These are phyloP conservation scores for Andrena hattorfiana DNA, from an alignment of 2,888 invertebrate species.

Conservation along the genomic window DNA sequence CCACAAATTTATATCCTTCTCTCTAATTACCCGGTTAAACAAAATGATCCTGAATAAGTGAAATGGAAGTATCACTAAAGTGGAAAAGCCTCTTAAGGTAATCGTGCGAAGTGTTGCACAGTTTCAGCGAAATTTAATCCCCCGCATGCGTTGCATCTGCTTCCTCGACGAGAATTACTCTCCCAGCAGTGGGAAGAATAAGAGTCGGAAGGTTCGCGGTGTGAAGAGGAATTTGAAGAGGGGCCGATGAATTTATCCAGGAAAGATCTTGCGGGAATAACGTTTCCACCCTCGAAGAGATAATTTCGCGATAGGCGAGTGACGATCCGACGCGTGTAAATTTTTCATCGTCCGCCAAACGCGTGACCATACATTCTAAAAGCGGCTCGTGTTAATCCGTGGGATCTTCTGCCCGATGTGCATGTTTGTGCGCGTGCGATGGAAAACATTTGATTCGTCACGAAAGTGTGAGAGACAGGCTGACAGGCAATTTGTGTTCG, in stretches of 20 bases:
- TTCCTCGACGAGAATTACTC: neutral
- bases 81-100: neutral
- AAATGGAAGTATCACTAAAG: neutral
- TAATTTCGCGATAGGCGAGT: conserved; percentile 1
- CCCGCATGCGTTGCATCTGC: neutral
- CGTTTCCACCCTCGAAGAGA: neutral
- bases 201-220: too few species aligned
- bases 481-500: conserved; percentile 9
- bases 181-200: neutral
- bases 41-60: neutral
- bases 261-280: neutral
- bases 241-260: too few species aligned
- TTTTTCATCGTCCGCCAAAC: conserved; percentile 33
- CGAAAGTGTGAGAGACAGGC: neutral
- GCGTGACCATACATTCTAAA: conserved; percentile 26
- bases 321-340: conserved; percentile 21
- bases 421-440: neutral
- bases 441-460: neutral
- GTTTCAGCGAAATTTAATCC: neutral
- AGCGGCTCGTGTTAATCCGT: conserved; percentile 26
- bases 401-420: neutral
- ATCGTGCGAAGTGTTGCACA: neutral
- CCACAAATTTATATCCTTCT: neutral
- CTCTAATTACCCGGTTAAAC: neutral
- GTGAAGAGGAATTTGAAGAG: too few species aligned